Percentiles rank a stretch among this genome's conserved stretches.
phyloP scores from a whole-genome alignment of 2,888 invertebrate species.

The Drosophila fulvimacula region DNA sequence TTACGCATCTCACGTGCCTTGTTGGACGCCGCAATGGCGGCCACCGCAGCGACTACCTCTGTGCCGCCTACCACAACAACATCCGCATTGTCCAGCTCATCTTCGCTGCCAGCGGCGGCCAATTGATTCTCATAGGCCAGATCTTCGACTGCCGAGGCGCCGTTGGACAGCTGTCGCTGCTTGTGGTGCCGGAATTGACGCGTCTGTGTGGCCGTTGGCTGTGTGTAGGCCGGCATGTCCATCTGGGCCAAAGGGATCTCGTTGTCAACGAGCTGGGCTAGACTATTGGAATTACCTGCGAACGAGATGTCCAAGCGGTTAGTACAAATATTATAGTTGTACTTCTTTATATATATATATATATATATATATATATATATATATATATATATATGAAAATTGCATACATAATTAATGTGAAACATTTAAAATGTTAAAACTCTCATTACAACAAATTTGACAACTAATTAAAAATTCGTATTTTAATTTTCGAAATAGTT shows the following conservation, averaged over 20 bases:
- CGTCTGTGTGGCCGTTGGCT: slow-evolving; percentile 64
- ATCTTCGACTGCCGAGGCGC: slow-evolving; percentile 41
- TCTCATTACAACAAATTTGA: slow-evolving; percentile 78
- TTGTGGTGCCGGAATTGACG: slow-evolving; percentile 82
- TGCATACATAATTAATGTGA: slow-evolving; percentile 66
- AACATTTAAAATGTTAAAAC: slow-evolving; percentile 68
- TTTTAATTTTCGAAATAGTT: slow-evolving; percentile 57
- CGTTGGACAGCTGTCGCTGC: slow-evolving; percentile 67
- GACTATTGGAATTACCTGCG: slow-evolving; percentile 88
- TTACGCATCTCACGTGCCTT: slow-evolving; percentile 82
- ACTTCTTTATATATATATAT: not conserved
- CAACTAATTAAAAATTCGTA: slow-evolving; percentile 75
- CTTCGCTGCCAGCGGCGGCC: slow-evolving; percentile 66
- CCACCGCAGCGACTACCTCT: slow-evolving; percentile 83
- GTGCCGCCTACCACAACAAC: slow-evolving; percentile 81
- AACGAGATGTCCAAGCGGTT: slow-evolving; percentile 48
- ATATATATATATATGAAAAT: slow-evolving; percentile 1
- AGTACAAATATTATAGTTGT: slow-evolving; percentile 40
- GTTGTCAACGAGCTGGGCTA: slow-evolving; percentile 88
- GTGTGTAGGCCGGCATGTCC: slow-evolving; percentile 78
- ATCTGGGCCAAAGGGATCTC: slow-evolving; percentile 87
- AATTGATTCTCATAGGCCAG: slow-evolving; percentile 68
- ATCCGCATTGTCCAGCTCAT: slow-evolving; percentile 74
- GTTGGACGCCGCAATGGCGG: slow-evolving; percentile 82
- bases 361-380: not conserved